These are phyloP conservation scores for Tanaodytes sp. DNA, from an alignment of 2,888 invertebrate species.

Conservation along the genomic window DNA sequence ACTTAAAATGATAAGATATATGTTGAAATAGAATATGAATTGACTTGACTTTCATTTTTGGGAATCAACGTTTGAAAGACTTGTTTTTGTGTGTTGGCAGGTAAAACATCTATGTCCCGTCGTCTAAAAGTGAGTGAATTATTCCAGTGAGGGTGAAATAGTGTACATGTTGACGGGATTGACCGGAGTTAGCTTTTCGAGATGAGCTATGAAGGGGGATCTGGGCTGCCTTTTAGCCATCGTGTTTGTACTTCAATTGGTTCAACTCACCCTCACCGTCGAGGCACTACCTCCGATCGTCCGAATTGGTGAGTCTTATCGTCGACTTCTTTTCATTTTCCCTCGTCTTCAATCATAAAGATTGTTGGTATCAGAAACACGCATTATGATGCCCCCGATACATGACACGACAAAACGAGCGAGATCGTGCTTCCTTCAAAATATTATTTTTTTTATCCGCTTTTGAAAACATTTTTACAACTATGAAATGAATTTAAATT, in stretches of 20 bases:
- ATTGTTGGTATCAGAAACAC: neutral
- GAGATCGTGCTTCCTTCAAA: no score
- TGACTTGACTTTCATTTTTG: no score
- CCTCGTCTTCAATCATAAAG: neutral
- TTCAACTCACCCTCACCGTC: constrained; percentile 63
- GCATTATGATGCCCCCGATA: neutral
- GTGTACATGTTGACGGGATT: constrained; percentile 54
- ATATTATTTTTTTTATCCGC: no score
- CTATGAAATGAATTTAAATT: no score
- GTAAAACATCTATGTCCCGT: constrained; percentile 15
- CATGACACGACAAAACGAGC: no score
- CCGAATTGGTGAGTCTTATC: constrained; percentile 68
- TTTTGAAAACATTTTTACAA: no score
- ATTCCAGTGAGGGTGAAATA: constrained; percentile 45
- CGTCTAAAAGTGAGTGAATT: constrained; percentile 41
- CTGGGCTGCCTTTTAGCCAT: constrained; percentile 71
- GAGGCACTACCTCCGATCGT: constrained; percentile 68
- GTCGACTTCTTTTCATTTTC: neutral
- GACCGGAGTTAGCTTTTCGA: constrained; percentile 64
- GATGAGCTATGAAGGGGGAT: constrained; percentile 72
- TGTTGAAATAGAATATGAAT: no score
- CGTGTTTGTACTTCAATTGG: constrained; percentile 67
- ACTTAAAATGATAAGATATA: no score
- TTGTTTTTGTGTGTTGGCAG: constrained; percentile 33
- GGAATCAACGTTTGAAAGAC: no score